Evolutionary conservation across 2,888 invertebrate species (phyloP).

Genomic region (Lobophora halterata): DNA sequence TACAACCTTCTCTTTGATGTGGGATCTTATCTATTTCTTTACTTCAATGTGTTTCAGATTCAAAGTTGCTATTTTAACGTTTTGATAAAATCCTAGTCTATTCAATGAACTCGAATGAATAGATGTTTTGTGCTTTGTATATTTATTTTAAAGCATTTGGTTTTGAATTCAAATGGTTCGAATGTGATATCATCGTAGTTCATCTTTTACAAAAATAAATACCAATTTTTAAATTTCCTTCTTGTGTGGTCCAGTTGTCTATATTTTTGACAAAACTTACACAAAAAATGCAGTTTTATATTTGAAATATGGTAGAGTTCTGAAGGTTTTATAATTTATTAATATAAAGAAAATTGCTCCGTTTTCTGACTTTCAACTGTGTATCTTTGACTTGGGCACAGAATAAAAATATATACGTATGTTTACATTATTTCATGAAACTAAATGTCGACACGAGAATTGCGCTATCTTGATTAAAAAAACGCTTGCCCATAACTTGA

Average conservation of each 20-base stretch:
- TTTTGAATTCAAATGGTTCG: slow-evolving; percentile 1
- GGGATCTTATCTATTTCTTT: slow-evolving; percentile 11
- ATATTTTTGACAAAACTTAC: too few species aligned
- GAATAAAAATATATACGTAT: too few species aligned
- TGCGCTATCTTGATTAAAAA: too few species aligned
- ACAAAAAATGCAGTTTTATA: slow-evolving; percentile 3
- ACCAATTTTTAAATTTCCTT: too few species aligned
- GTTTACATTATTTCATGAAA: too few species aligned
- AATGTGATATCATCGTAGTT: too few species aligned
- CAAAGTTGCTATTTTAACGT: slow-evolving; percentile 8
- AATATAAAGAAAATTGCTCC: slow-evolving; percentile 72
- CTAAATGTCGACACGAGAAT: too few species aligned
- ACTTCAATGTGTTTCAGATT: slow-evolving; percentile 10
- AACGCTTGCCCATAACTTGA: too few species aligned
- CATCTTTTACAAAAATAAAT: too few species aligned
- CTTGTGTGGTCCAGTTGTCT: too few species aligned
- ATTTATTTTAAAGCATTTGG: not conserved
- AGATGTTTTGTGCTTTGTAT: not conserved
- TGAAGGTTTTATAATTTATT: slow-evolving; percentile 72
- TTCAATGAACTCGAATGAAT: slow-evolving; percentile 3
- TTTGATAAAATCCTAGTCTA: slow-evolving; percentile 10
- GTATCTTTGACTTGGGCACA: too few species aligned
- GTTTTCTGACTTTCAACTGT: slow-evolving; percentile 40
- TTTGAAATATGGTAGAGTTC: slow-evolving; percentile 65
- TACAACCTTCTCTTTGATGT: slow-evolving; percentile 12